Base-by-base conservation (phyloP, 2,888 invertebrate species). In the Sphaeridia pumilis region DNA sequence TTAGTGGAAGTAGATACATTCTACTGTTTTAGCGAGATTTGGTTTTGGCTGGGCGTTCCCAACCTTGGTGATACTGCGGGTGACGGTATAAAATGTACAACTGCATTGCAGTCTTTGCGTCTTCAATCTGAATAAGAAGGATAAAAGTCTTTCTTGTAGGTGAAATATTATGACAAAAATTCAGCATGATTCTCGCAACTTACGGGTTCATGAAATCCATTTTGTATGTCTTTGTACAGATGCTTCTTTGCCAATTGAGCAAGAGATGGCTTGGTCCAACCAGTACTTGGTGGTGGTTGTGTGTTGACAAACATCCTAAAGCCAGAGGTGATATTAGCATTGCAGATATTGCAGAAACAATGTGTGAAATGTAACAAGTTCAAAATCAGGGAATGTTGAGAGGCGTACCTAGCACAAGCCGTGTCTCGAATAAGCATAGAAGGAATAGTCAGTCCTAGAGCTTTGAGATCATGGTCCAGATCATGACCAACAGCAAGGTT, bases 401-500 rank as follows among this genome's bases (percentile, higher is more conserved):
- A 44, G 7, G 5, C n/a, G 12, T 36, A 51, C 51, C 46, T 34
- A 10, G 51, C 51, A 21, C 38, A 46, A 21, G 51, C 45, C n/a
- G 51, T 51, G 27, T 51, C 51, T 22, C 51, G 12, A 4, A 34
- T n/a, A 22, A 45, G 45, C 22, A 35, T 45, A 14, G 36, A 26
- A 2, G 36, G 45, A 4, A 51, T 38, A 4, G 34, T 31, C 12
- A 51, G 20, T 10, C 35, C 46, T 28, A 51, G 14, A 21, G 51
- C 35, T 22, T 46, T 51, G 17, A 51, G 35, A 36, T 51, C 51
- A 25, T 51, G 51, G 14, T 51, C 46, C 36, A 51, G 20, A 27
- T 51, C 51, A 51, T 51, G 51, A 20, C 51, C 51, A 5, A 51
- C 51, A 2, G 46, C 51, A n/a, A 45, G 24, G 4, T 45, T 36